These are phyloP conservation scores for Tiphia femorata DNA, from an alignment of 2,888 invertebrate genomes.

Conservation along the genomic window DNA sequence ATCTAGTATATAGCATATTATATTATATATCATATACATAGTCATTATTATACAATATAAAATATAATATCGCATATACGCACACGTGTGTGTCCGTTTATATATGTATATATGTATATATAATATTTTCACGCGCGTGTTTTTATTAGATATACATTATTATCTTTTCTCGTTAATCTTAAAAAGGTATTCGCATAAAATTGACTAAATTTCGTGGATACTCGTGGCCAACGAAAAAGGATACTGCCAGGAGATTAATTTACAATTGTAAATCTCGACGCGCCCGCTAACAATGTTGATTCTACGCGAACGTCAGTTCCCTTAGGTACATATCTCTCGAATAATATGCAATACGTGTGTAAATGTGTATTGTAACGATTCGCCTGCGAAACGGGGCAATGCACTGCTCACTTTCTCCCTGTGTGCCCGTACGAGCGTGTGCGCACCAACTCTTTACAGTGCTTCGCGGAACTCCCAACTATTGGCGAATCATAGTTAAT, in stretches of 20 bases:
- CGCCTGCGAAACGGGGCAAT: conserved; percentile 22
- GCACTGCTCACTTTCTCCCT: neutral
- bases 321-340: conserved; percentile 19
- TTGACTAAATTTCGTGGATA: conserved; percentile 64
- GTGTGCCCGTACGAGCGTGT: conserved; percentile 9
- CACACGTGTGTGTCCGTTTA: conserved; percentile 12
- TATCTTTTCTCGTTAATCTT: conserved; percentile 38
- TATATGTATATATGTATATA: conserved; percentile 20
- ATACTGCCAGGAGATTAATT: conserved; percentile 32
- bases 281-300: too few species aligned
- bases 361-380: conserved; percentile 13
- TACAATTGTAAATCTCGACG: too few species aligned
- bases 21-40: too few species aligned
- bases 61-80: conserved; percentile 4
- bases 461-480: too few species aligned
- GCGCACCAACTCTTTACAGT: neutral
- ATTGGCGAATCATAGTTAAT: too few species aligned
- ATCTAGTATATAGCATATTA: too few species aligned
- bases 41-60: too few species aligned
- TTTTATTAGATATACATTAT: conserved; percentile 36
- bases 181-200: conserved; percentile 63
- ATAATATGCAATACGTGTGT: conserved; percentile 3
- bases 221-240: conserved; percentile 45
- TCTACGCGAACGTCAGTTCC: too few species aligned
- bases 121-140: conserved; percentile 23